These are phyloP conservation scores for Drosophila melanica DNA, from an alignment of 1,140 invertebrate species.

Conservation along the genomic window DNA sequence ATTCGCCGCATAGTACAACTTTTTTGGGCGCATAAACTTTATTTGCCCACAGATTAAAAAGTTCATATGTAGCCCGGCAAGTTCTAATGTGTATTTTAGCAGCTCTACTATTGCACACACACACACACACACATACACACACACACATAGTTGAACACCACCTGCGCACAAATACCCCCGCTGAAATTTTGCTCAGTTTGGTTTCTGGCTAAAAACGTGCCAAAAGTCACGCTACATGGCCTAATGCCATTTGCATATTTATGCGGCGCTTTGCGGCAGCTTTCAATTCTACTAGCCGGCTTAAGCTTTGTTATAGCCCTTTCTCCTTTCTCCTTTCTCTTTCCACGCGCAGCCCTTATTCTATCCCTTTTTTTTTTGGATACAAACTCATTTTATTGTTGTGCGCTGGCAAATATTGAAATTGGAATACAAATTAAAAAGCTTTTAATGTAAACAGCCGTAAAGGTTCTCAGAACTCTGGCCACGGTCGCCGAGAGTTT, in stretches of 20 bases:
- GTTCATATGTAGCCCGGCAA: background rate
- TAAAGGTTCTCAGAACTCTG: constrained; percentile 54
- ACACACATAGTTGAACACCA: background rate
- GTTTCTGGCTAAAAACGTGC: constrained; percentile 51
- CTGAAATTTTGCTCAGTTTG: constrained; percentile 4
- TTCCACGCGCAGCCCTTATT: constrained; percentile 27
- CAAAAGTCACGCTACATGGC: constrained; percentile 75
- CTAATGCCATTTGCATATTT: constrained; percentile 79
- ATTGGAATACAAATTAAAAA: constrained; percentile 82
- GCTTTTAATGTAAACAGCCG: constrained; percentile 77
- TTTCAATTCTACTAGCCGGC: background rate
- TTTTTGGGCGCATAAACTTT: background rate
- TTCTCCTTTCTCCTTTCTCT: background rate
- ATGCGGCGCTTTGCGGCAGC: constrained; percentile 29
- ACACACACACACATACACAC: background rate
- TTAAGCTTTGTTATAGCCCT: background rate
- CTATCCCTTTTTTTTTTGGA: constrained; percentile 35
- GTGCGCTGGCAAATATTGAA: constrained; percentile 75
- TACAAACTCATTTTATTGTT: constrained; percentile 70
- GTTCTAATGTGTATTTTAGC: constrained; percentile 26
- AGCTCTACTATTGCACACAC: background rate
- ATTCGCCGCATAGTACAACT: constrained; percentile 54
- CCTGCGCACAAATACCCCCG: constrained; percentile 1
- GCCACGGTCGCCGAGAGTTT: background rate
- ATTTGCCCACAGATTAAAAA: background rate